A percentile compares a stretch with the other conserved stretches of the same genome.
These are phyloP conservation scores for Scomber scombrus DNA, from an alignment of 2,113 vertebrate genomes.

Conservation along the genomic window DNA sequence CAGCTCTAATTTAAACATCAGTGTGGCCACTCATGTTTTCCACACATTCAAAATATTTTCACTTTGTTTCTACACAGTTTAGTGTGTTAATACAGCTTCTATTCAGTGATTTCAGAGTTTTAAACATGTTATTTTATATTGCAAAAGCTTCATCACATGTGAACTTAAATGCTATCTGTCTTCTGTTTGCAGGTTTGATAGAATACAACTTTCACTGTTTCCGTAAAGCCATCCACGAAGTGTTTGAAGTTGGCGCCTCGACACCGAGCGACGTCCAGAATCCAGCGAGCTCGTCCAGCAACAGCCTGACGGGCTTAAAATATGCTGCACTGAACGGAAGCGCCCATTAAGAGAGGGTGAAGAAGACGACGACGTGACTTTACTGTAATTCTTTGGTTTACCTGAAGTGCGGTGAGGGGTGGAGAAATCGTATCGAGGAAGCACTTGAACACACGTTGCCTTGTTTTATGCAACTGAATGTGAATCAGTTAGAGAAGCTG, in stretches of 20 bases:
- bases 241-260: conserved; percentile 93
- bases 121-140: too few species aligned
- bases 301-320: conserved; percentile 33
- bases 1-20: too few species aligned
- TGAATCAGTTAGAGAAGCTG: background rate
- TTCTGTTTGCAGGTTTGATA: conserved; percentile 89
- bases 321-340: conserved; percentile 58
- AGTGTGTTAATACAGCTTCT: too few species aligned
- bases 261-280: conserved; percentile 85
- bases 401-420: background rate
- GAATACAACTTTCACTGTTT: conserved; percentile 99
- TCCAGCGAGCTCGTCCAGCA: conserved; percentile 83
- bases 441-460: background rate
- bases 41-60: too few species aligned
- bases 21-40: too few species aligned
- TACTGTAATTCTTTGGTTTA: background rate
- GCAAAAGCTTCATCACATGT: too few species aligned
- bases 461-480: background rate
- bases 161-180: background rate
- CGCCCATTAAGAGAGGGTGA: conserved; percentile 8
- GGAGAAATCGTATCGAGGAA: background rate
- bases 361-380: background rate
- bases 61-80: too few species aligned
- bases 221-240: conserved; percentile 98
- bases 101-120: too few species aligned